phyloP scores from a whole-genome alignment of 2,113 vertebrate genomes.

The Dromaius novaehollandiae region DNA sequence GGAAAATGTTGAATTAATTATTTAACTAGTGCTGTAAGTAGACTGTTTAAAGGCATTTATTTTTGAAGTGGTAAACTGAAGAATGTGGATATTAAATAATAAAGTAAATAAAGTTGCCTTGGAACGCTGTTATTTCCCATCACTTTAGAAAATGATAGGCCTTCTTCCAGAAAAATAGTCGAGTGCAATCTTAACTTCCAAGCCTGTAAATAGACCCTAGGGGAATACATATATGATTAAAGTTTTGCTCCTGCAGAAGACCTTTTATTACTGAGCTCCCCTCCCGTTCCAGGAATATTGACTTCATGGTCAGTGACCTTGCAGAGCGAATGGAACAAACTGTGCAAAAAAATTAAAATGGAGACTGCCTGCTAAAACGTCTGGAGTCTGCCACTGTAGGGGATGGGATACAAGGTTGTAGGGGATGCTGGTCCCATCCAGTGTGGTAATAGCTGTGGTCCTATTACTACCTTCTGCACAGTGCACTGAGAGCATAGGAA shows the following conservation, averaged over 20 bases:
- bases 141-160: not conserved
- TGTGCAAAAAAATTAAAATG: not conserved
- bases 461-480: not conserved
- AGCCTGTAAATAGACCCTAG: not conserved
- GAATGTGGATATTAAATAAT: not conserved
- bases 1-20: not conserved
- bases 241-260: not conserved
- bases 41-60: not conserved
- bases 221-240: not conserved
- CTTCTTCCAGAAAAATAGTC: not conserved
- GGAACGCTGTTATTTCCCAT: not conserved
- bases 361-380: rapidly evolving
- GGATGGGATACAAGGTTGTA: not conserved
- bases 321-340: not conserved
- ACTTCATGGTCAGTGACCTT: rapidly evolving
- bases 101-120: not conserved
- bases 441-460: not conserved
- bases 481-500: not conserved
- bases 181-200: not conserved
- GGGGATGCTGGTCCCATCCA: not conserved
- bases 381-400: not conserved
- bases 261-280: not conserved
- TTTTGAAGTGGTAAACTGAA: not conserved
- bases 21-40: not conserved
- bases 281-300: not conserved